Percentiles rank a stretch among this genome's conserved stretches.
Evolutionary conservation across 1,140 invertebrate genomes (phyloP).

Genomic region (Leucophenga varia): DNA sequence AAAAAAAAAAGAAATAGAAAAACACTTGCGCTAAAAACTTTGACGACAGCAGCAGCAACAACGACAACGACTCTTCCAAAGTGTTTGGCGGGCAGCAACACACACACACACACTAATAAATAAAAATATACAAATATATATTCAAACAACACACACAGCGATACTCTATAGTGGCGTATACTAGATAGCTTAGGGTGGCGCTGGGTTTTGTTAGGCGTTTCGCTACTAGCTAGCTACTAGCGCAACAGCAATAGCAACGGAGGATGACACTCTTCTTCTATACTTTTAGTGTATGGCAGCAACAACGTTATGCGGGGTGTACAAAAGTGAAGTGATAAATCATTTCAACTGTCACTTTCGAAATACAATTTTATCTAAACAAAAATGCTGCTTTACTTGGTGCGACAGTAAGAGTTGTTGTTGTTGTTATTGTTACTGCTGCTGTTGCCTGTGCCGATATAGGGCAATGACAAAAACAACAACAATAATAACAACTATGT

Average conservation of each 20-base stretch:
- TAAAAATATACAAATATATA: too few species aligned
- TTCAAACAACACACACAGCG: too few species aligned
- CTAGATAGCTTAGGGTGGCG: not conserved
- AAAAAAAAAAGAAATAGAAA: not conserved
- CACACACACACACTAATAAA: too few species aligned
- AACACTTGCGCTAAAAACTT: constrained; percentile 44
- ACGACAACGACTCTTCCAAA: not conserved
- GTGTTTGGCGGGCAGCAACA: not conserved
- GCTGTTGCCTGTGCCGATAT: too few species aligned
- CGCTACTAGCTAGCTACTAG: too few species aligned
- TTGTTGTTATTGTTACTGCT: too few species aligned
- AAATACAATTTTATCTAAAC: constrained; percentile 57
- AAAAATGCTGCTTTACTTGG: constrained; percentile 24
- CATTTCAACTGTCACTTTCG: constrained; percentile 57
- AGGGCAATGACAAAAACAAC: too few species aligned
- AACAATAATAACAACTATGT: too few species aligned
- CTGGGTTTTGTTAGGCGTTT: too few species aligned
- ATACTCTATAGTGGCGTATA: too few species aligned
- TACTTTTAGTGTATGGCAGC: not conserved
- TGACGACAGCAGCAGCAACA: constrained; percentile 31
- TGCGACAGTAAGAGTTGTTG: too few species aligned
- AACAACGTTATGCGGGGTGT: constrained; percentile 3
- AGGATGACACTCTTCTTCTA: not conserved
- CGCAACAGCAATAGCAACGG: too few species aligned
- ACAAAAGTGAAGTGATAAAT: constrained; percentile 53